Conservation (phyloP, 2,888 invertebrate species). For the Stenoptilia bipunctidactyla region DNA sequence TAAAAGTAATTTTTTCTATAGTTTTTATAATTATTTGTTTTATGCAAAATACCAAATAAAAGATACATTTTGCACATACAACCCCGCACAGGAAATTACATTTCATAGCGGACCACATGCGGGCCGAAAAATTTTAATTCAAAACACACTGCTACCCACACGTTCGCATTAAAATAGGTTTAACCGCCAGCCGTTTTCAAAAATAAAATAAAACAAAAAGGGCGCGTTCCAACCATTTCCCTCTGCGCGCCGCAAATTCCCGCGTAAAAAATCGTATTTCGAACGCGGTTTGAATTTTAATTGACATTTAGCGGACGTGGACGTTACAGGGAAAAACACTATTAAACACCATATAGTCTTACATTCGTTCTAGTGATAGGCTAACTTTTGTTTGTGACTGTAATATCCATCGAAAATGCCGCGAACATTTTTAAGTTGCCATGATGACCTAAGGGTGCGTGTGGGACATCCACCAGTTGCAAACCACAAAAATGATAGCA, state of each 20-base stretch:
- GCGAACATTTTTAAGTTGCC: constrained; percentile 54
- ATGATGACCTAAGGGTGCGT: constrained; percentile 30
- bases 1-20: too few relatives aligned
- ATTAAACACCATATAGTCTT: neutral
- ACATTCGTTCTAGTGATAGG: neutral
- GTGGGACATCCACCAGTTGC: constrained; percentile 38
- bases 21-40: too few relatives aligned
- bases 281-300: constrained; percentile 72
- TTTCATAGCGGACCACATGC: constrained; percentile 47
- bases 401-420: constrained; percentile 19
- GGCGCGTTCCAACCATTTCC: constrained; percentile 66
- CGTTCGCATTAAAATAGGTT: constrained; percentile 69
- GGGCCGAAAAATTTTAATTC: constrained; percentile 56
- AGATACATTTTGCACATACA: too few relatives aligned
- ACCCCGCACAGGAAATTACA: constrained; percentile 54
- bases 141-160: constrained; percentile 64
- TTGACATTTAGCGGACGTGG: constrained; percentile 55
- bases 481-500: constrained; percentile 34
- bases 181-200: constrained; percentile 66
- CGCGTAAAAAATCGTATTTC: constrained; percentile 70
- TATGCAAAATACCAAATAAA: too few relatives aligned
- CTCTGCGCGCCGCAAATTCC: constrained; percentile 65
- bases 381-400: neutral
- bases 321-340: neutral
- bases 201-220: constrained; percentile 65